These are phyloP conservation scores for Mythimna lalbum DNA, from an alignment of 2,888 invertebrate species.

Conservation along the genomic window DNA sequence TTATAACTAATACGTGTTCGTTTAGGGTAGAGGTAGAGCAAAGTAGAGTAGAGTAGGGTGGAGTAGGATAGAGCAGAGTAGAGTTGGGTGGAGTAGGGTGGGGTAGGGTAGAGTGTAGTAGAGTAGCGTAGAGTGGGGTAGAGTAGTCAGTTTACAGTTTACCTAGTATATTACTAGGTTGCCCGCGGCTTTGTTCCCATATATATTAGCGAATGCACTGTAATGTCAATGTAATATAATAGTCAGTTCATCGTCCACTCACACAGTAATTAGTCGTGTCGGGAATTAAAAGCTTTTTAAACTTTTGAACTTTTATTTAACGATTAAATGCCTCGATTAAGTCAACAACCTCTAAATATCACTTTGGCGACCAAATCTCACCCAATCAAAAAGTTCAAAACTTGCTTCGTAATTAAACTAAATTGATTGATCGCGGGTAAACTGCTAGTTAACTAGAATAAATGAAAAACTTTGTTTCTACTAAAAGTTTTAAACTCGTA, in stretches of 20 bases:
- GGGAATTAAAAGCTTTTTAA: neutral
- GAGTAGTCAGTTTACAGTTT: no score
- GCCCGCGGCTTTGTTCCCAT: no score
- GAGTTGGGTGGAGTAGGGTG: no score
- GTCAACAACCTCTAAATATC: slow-evolving; percentile 16
- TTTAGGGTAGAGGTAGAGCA: no score
- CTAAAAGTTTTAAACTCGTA: slow-evolving; percentile 8
- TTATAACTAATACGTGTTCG: no score
- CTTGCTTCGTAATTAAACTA: slow-evolving; percentile 26
- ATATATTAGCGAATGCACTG: neutral
- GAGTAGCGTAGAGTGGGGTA: no score
- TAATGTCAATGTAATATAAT: neutral
- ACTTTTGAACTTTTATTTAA: neutral
- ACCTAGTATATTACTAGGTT: no score
- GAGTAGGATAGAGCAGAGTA: no score
- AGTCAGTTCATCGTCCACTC: neutral
- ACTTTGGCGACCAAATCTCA: slow-evolving; percentile 20
- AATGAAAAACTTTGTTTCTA: slow-evolving; percentile 2
- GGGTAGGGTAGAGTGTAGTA: no score
- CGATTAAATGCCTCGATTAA: slow-evolving; percentile 36
- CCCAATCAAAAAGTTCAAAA: slow-evolving; percentile 32
- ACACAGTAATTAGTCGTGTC: slow-evolving; percentile 15
- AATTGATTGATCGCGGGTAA: slow-evolving; percentile 24
- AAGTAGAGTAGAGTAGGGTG: no score
- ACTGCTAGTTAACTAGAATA: neutral